These are phyloP conservation scores for Sarcophaga peregrina DNA, from an alignment of 1,140 invertebrate genomes.

Conservation along the genomic window DNA sequence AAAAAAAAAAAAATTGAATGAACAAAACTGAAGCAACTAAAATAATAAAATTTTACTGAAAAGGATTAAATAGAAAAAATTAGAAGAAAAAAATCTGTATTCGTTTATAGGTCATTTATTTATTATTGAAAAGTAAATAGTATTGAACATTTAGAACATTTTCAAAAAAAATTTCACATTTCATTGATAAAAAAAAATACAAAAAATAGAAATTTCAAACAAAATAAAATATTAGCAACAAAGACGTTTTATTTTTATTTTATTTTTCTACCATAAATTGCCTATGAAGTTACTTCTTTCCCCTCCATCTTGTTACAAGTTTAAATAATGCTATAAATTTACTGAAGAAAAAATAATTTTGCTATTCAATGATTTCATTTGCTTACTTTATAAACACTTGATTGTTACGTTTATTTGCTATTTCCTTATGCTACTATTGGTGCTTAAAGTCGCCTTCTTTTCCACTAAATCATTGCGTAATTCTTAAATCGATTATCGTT, in stretches of 20 bases:
- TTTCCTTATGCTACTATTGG: neutral
- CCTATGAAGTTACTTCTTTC: no score
- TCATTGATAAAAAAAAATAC: neutral
- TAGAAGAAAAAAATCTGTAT: neutral
- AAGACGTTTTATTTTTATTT: no score
- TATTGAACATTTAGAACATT: neutral
- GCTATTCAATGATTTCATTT: neutral
- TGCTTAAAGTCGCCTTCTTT: conserved; percentile 18
- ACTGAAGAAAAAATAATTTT: no score
- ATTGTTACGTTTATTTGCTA: neutral
- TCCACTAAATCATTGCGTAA: conserved; percentile 39
- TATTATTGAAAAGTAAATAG: conserved; percentile 12
- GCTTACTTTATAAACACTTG: neutral
- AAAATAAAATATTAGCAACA: neutral
- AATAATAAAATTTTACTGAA: neutral
- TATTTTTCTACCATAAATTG: neutral
- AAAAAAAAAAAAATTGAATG: neutral
- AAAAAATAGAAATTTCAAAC: neutral
- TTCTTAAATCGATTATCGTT: conserved; percentile 38
- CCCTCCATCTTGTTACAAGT: neutral
- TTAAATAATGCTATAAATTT: no score
- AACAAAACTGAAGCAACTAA: neutral
- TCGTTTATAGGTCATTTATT: conserved; percentile 20
- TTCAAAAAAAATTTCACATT: neutral
- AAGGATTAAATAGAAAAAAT: neutral